Conservation (phyloP, 2,888 invertebrate species). For the Meghimatium bilineatum region DNA sequence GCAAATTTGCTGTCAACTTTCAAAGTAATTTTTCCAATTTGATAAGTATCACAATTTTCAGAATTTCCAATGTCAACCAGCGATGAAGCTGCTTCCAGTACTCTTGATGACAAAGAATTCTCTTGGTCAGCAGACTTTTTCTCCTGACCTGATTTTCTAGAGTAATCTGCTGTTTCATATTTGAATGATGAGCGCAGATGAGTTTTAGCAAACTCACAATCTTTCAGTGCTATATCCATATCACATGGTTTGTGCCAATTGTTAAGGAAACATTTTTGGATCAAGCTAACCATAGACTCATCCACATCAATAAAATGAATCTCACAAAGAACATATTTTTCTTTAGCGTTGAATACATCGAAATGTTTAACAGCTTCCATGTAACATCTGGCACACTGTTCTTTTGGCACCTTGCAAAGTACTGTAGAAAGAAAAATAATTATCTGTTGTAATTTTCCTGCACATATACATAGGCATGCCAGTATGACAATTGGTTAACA, state of each 20-base stretch:
- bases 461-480: background rate
- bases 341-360: slow-evolving; percentile 3
- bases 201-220: background rate
- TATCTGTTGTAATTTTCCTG: background rate
- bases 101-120: background rate
- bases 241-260: background rate
- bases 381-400: slow-evolving; percentile 40
- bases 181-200: background rate
- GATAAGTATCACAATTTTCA: background rate
- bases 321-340: background rate
- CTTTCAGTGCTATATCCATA: background rate
- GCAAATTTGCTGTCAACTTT: slow-evolving; percentile 9
- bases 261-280: slow-evolving; percentile 6
- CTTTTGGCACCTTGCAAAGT: slow-evolving; percentile 34
- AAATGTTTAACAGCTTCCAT: slow-evolving; percentile 39
- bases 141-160: background rate
- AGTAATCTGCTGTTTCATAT: background rate
- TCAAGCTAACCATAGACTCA: slow-evolving; percentile 26
- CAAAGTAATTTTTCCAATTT: background rate
- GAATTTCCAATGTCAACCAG: too few species aligned
- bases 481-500: too few species aligned
- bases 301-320: slow-evolving; percentile 47
- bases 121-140: background rate
- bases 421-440: slow-evolving; percentile 26
- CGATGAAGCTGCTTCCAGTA: background rate